Percentiles rank a stretch among this genome's conserved stretches.
phyloP scores from a whole-genome alignment of 2,888 invertebrate species.

The Phengaris arion region DNA sequence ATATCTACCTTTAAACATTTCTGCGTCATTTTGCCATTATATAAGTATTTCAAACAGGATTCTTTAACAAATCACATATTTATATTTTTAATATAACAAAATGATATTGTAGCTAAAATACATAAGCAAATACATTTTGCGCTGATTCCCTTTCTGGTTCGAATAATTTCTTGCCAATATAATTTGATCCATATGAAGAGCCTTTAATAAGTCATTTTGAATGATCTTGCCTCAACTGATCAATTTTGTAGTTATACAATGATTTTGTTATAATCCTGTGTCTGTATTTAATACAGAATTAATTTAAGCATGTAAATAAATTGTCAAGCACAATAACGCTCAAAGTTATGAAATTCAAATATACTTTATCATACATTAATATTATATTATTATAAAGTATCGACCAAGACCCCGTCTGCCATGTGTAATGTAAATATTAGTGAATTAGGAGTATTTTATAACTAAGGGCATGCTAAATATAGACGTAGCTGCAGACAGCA shows the following conservation, averaged over 20 bases:
- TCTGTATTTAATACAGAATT: constrained; percentile 24
- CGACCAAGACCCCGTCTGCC: constrained; percentile 71
- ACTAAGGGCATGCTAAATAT: constrained; percentile 28
- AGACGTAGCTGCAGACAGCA: constrained; percentile 18
- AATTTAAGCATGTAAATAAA: constrained; percentile 28
- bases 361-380: constrained; percentile 44
- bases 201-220: background rate
- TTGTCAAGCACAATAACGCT: constrained; percentile 23
- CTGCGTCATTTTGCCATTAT: constrained; percentile 24
- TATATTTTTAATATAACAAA: no score
- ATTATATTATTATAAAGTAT: constrained; percentile 39
- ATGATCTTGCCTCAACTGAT: constrained; percentile 14
- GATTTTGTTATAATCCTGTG: constrained; percentile 1
- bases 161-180: constrained; percentile 18
- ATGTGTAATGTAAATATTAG: constrained; percentile 65
- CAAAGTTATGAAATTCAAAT: constrained; percentile 23
- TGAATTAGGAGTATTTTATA: constrained; percentile 20
- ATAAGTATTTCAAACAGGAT: background rate
- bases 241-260: background rate
- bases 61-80: no score
- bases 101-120: no score
- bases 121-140: background rate
- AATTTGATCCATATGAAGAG: background rate
- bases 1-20: constrained; percentile 24
- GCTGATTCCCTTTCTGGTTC: background rate